Percentiles rank a stretch among this genome's conserved stretches.
Evolutionary conservation across 2,113 vertebrate genomes (phyloP).

Genomic region (Macquaria ambigua): DNA sequence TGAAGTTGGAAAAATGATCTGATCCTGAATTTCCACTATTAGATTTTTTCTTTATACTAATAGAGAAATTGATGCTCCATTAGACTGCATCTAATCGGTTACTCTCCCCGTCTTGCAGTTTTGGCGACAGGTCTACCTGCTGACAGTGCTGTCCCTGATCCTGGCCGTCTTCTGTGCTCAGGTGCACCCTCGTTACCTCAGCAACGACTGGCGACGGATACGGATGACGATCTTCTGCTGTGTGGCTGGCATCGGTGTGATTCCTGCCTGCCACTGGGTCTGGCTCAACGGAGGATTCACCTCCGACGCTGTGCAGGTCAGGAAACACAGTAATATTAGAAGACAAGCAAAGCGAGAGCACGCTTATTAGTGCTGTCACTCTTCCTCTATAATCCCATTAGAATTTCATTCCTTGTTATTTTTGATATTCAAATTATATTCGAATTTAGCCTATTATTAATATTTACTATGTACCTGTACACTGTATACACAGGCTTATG

Average conservation of each 20-base stretch:
- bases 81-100: neutral
- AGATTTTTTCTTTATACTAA: neutral
- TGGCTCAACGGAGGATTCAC: conserved; percentile 92
- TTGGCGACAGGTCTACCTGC: conserved; percentile 95
- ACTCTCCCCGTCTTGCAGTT: conserved; percentile 82
- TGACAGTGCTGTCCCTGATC: conserved; percentile 93
- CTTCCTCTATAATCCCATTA: too few species aligned
- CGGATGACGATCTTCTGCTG: conserved; percentile 93
- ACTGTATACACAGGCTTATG: too few species aligned
- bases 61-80: neutral
- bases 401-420: too few species aligned
- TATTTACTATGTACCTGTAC: too few species aligned
- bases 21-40: neutral
- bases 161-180: conserved; percentile 96
- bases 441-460: too few species aligned
- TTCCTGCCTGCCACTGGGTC: conserved; percentile 96
- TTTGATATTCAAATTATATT: too few species aligned
- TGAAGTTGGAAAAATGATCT: neutral
- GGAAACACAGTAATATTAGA: neutral
- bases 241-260: conserved; percentile 91
- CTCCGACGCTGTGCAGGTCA: conserved; percentile 92
- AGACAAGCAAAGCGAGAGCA: neutral
- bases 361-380: too few species aligned
- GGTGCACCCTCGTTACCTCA: conserved; percentile 96
- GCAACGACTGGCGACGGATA: conserved; percentile 91